Evolutionary conservation across 2,888 invertebrate species (phyloP), one percentile per base, ranked within the genome.

Genomic region (Limnephilus marmoratus): DNA sequence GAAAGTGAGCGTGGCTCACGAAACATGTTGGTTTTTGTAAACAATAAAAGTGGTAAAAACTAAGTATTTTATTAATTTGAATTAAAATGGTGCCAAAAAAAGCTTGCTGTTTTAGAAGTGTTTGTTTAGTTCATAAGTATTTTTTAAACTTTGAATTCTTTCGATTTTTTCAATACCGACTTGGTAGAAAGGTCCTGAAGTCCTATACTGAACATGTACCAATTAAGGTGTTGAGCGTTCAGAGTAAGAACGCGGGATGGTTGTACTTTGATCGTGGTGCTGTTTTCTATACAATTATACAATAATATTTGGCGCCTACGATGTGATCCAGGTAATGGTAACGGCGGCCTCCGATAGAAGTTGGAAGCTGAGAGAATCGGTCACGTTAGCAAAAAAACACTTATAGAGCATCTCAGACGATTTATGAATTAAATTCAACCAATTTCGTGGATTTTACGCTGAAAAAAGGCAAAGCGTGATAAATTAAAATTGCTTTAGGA

Each of bases 361-460:
- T 31, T 82, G 82, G 82, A 82, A 82, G 82, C 82, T 31, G 82
- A 82, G 24, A 31, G 82, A 82, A 31, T 34, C 82, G 82, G 34
- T 34, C 82, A 82, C 82, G 82, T 34, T 31, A 13, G 82, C 13
- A 68, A 24, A 68, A 24, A 24, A 24, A 24, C 68, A 68, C 53
- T 18, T 4, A 68, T 68, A 53, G 53, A 53, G 53, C 12, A 13
- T 68, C 24, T 24, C 24, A n/a, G 68, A 68, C 68, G 68, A 68
- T 68, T 68, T 68, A 68, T 9, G 68, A 18, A 68, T 68, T 24
- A n/a, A n/a, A 24, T 24, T 68, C 24, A 0, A 68, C 68, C 68
- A 68, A n/a, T 5, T 68, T 68, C 68, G 24, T 68, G 68, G 68
- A 68, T 68, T 68, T 68, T n/a, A n/a, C 24, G 24, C 68, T 9